Conservation (phyloP, 2,888 invertebrate species). For the Orthosia gothica region DNA sequence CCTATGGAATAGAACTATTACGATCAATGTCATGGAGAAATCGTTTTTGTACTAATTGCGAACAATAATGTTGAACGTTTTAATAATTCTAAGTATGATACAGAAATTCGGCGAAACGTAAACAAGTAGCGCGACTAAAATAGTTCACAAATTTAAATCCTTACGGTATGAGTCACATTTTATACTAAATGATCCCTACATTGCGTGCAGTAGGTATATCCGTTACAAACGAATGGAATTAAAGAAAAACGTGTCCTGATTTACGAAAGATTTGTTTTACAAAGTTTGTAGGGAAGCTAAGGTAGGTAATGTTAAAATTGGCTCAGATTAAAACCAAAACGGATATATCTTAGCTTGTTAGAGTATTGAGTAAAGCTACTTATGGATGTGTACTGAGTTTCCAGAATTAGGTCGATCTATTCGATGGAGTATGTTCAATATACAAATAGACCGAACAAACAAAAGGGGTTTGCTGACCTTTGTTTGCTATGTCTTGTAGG, state of each 20-base stretch:
- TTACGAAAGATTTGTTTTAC: conserved; percentile 38
- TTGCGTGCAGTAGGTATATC: conserved; percentile 45
- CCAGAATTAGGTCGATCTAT: not conserved
- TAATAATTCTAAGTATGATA: conserved; percentile 19
- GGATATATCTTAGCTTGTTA: not conserved
- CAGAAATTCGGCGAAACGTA: conserved; percentile 12
- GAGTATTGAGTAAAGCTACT: not conserved
- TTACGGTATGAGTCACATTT: conserved; percentile 26
- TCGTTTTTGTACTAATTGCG: conserved; percentile 9
- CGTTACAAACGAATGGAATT: conserved; percentile 35
- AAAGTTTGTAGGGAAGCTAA: conserved; percentile 10
- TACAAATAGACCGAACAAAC: conserved; percentile 1
- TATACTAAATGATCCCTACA: conserved; percentile 28
- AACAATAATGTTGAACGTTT: conserved; percentile 5
- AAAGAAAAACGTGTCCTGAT: conserved; percentile 39
- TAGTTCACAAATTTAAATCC: conserved; percentile 25
- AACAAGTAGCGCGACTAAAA: conserved; percentile 17
- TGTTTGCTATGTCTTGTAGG: conserved; percentile 23
- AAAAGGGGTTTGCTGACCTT: not conserved
- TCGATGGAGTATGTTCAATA: not conserved
- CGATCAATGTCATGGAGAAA: not conserved
- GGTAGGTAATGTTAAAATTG: conserved; percentile 5
- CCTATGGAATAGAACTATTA: not conserved
- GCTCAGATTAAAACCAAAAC: not conserved
- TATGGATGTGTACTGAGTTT: not conserved